Percentiles rank a stretch among this genome's conserved stretches.
Conservation (phyloP, 1,140 invertebrate genomes). For the Drosophila azteca region DNA sequence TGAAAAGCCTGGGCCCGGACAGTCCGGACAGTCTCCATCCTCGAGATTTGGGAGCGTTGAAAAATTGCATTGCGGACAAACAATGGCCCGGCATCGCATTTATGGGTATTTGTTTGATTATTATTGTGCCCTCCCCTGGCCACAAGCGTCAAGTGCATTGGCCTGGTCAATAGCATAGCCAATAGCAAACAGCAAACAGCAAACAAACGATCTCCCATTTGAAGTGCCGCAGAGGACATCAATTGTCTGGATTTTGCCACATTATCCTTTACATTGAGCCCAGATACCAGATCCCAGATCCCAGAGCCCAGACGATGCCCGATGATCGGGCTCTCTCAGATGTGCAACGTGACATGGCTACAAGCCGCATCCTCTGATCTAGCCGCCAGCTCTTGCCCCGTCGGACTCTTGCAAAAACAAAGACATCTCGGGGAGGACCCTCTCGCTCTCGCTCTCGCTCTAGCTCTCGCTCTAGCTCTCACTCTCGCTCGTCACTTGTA, state of each 20-base stretch:
- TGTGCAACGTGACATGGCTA: constrained; percentile 77
- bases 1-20: constrained; percentile 4
- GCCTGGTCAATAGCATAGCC: constrained; percentile 28
- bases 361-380: constrained; percentile 59
- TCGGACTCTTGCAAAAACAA: constrained; percentile 64
- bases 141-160: constrained; percentile 64
- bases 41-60: too few relatives aligned
- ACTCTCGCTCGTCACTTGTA: constrained; percentile 21
- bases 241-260: constrained; percentile 80
- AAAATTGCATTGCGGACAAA: constrained; percentile 38
- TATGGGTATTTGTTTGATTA: constrained; percentile 62
- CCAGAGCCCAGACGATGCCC: constrained; percentile 33
- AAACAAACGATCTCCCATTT: constrained; percentile 59
- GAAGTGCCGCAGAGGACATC: constrained; percentile 73
- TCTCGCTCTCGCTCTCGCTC: constrained; percentile 1
- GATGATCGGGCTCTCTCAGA: constrained; percentile 33
- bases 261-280: constrained; percentile 77
- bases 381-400: constrained; percentile 35
- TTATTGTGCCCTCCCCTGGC: constrained; percentile 64
- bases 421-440: constrained; percentile 27
- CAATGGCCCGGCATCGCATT: constrained; percentile 26
- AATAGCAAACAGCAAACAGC: constrained; percentile 71
- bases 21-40: constrained; percentile 27
- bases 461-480: constrained; percentile 4
- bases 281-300: too few relatives aligned